These are phyloP conservation scores for Itoplectis maculator DNA, from an alignment of 2,888 invertebrate species.

Conservation along the genomic window DNA sequence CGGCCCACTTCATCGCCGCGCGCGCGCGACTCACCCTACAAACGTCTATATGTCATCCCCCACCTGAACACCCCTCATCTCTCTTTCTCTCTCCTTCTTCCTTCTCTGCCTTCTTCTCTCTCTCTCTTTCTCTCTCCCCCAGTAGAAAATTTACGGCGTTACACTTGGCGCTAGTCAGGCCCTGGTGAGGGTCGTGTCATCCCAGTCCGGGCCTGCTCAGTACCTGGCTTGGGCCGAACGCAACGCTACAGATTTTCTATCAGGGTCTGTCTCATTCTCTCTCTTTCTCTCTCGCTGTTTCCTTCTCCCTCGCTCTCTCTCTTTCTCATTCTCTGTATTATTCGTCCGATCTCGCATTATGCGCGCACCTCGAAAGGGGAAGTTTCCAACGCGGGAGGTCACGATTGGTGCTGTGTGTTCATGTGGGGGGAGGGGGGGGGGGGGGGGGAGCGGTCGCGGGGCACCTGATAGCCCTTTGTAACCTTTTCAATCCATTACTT, in stretches of 20 bases:
- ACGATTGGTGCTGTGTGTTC: slow-evolving; percentile 48
- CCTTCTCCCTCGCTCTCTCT: no score
- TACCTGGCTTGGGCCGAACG: no score
- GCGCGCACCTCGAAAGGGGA: slow-evolving; percentile 40
- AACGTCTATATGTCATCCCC: slow-evolving; percentile 15
- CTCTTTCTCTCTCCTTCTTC: slow-evolving; percentile 7
- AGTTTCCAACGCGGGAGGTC: slow-evolving; percentile 52
- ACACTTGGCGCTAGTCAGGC: no score
- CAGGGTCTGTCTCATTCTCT: no score
- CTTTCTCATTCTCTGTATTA: not conserved
- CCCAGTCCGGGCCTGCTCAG: no score
- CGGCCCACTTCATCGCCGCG: slow-evolving; percentile 57
- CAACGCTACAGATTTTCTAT: no score
- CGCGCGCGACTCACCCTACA: slow-evolving; percentile 8
- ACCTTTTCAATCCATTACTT: slow-evolving; percentile 54
- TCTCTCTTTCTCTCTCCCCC: not conserved
- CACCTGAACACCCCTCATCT: no score
- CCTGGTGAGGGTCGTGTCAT: no score
- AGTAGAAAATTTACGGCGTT: no score
- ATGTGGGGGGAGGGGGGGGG: no score
- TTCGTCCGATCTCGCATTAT: slow-evolving; percentile 49
- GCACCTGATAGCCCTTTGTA: slow-evolving; percentile 18
- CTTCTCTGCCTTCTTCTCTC: not conserved
- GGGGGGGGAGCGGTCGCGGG: no score
- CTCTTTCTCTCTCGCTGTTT: no score